A percentile compares a stretch with the other conserved stretches of the same genome.
phyloP scores from a whole-genome alignment of 2,797 vertebrate genomes.

The Euphonia xanthogaster region DNA sequence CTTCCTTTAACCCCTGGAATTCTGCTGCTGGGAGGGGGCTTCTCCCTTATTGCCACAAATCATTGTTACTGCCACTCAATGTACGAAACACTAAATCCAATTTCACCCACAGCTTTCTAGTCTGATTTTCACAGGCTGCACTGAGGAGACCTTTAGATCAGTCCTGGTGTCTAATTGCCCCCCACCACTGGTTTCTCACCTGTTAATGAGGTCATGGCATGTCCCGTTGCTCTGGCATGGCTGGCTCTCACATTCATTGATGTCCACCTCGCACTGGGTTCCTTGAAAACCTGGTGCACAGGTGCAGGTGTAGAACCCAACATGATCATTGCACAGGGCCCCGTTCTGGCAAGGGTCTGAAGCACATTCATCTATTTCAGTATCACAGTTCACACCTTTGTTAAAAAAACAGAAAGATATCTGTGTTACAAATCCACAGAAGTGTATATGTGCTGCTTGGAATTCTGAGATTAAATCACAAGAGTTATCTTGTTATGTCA shows the following conservation, averaged over 20 bases:
- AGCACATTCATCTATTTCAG: slow-evolving; percentile 91
- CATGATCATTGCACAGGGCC: slow-evolving; percentile 83
- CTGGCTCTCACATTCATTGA: slow-evolving; percentile 86
- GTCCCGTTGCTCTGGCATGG: slow-evolving; percentile 86
- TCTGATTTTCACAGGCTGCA: not conserved
- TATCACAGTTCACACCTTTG: slow-evolving; percentile 87
- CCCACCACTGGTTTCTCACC: slow-evolving; percentile 72
- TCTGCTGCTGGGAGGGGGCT: not conserved
- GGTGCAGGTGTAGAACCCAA: slow-evolving; percentile 86
- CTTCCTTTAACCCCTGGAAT: not conserved
- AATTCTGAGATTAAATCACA: not conserved
- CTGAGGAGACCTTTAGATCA: not conserved
- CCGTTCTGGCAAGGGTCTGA: slow-evolving; percentile 87
- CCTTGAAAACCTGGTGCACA: slow-evolving; percentile 86
- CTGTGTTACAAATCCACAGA: not conserved
- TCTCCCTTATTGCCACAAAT: not conserved
- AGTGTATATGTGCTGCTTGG: not conserved
- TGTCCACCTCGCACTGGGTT: slow-evolving; percentile 84
- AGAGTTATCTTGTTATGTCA: not conserved
- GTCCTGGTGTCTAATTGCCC: not conserved
- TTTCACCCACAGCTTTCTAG: not conserved
- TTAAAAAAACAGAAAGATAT: not conserved
- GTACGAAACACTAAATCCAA: not conserved
- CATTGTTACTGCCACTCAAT: not conserved
- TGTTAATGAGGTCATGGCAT: slow-evolving; percentile 85